These are phyloP conservation scores for Oreochromis spilurus DNA, from an alignment of 2,113 vertebrate genomes.

Conservation along the genomic window DNA sequence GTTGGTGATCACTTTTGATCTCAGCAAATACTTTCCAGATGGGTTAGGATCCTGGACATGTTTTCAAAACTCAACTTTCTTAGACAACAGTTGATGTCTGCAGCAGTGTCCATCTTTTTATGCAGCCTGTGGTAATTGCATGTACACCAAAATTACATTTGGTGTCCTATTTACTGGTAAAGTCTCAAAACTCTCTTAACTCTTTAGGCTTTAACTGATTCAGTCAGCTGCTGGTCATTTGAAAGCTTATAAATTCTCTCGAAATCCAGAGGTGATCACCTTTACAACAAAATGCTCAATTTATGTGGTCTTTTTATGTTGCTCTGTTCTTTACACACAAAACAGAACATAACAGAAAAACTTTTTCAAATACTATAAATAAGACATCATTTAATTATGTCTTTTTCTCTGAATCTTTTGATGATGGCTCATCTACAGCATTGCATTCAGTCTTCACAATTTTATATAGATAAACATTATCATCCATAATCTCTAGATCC, in stretches of 20 bases:
- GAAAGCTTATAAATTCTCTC: background rate
- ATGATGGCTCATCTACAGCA: background rate
- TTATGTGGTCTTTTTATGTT: background rate
- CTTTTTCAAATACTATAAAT: background rate
- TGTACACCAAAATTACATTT: background rate
- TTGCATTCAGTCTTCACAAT: background rate
- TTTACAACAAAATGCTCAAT: background rate
- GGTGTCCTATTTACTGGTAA: rapidly evolving
- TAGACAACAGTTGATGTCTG: background rate
- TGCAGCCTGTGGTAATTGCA: background rate
- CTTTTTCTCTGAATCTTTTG: background rate
- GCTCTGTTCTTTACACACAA: background rate
- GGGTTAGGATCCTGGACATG: background rate
- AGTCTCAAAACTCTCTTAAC: background rate
- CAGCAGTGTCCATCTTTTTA: background rate
- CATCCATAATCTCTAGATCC: background rate
- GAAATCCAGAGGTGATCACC: rapidly evolving
- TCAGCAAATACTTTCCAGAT: background rate
- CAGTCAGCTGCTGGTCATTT: background rate
- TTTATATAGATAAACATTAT: background rate
- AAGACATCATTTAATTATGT: background rate
- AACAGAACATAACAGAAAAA: background rate
- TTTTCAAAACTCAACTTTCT: background rate
- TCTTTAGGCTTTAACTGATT: background rate
- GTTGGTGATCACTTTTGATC: background rate